Conservation (phyloP, 2,888 invertebrate species). For the Cartodere bifasciata region DNA sequence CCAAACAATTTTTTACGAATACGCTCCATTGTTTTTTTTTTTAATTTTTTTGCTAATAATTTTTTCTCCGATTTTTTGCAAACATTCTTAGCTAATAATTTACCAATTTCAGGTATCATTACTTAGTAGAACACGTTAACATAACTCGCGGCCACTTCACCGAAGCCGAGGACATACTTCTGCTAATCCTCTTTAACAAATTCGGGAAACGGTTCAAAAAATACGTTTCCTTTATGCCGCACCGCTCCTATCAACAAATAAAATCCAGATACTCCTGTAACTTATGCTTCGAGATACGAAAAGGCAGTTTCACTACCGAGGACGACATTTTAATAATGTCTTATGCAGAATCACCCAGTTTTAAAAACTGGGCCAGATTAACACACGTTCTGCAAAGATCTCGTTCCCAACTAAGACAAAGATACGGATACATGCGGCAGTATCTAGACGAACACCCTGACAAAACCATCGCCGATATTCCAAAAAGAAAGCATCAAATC, state of each 20-base stretch:
- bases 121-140: too few species aligned
- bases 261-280: constrained; percentile 46
- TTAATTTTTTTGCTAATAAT: too few species aligned
- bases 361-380: constrained; percentile 40
- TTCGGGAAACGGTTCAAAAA: constrained; percentile 47
- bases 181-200: constrained; percentile 47
- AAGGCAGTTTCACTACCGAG: constrained; percentile 44
- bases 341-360: constrained; percentile 38
- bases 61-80: too few species aligned
- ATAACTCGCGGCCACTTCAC: constrained; percentile 39
- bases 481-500: constrained; percentile 29
- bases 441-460: constrained; percentile 41
- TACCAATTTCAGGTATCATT: too few species aligned
- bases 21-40: too few species aligned
- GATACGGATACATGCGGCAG: constrained; percentile 41
- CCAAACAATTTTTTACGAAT: too few species aligned
- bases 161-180: constrained; percentile 50
- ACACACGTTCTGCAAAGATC: constrained; percentile 41
- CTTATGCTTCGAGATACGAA: constrained; percentile 24
- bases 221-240: constrained; percentile 44
- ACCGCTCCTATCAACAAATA: constrained; percentile 48
- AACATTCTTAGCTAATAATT: too few species aligned
- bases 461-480: constrained; percentile 30
- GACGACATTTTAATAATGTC: constrained; percentile 49
- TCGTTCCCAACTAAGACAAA: constrained; percentile 46